Evolutionary conservation across 2,113 vertebrate genomes (phyloP).

Genomic region (Atlantisia rogersi): DNA sequence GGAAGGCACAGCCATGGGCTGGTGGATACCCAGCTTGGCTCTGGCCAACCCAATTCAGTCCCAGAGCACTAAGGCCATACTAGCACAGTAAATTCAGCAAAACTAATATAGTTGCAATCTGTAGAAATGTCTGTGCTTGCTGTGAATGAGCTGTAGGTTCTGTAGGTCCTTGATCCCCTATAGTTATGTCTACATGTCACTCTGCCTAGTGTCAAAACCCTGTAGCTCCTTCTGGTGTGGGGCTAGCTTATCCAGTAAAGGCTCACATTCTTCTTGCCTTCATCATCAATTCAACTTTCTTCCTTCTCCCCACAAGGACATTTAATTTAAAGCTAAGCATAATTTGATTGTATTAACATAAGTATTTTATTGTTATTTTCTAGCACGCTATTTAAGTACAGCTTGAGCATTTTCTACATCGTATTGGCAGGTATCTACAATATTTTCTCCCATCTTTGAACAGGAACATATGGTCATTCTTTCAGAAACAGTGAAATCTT

Average conservation of each 20-base stretch:
- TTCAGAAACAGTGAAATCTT: neutral
- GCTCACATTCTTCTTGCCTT: neutral
- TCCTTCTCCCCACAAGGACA: neutral
- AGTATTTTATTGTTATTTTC: neutral
- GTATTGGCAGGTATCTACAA: neutral
- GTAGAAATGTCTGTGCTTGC: neutral
- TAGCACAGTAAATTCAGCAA: neutral
- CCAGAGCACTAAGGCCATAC: neutral
- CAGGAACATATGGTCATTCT: neutral
- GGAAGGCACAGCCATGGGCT: neutral
- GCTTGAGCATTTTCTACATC: neutral
- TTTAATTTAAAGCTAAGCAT: neutral
- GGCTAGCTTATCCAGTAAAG: neutral
- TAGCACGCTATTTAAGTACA: neutral
- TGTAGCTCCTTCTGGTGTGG: neutral
- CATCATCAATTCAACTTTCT: neutral
- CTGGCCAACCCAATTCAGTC: neutral
- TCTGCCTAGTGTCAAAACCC: neutral
- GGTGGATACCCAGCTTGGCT: neutral
- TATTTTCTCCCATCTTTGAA: neutral
- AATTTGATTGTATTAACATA: neutral
- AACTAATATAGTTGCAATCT: neutral
- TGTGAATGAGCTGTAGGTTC: neutral
- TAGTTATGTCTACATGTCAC: neutral
- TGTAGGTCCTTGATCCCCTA: neutral